Conservation (phyloP, 2,797 vertebrate genomes). For the Silurus aristotelis region DNA sequence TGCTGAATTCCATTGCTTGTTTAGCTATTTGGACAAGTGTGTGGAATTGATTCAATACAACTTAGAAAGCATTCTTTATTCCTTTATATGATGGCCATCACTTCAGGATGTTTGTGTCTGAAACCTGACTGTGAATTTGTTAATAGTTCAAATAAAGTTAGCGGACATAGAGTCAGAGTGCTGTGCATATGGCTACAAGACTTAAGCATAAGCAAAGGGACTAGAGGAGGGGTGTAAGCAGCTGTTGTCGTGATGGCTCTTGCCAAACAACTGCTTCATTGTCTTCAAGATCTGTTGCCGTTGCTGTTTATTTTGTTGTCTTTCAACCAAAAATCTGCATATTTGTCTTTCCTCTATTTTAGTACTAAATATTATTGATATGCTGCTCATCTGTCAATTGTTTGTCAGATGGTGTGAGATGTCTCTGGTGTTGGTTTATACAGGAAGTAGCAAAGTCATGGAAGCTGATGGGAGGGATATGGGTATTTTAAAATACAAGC, state of each 20-base stretch:
- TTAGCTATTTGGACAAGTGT: neutral
- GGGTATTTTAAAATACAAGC: neutral
- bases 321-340: slow-evolving; percentile 54
- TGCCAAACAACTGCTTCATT: slow-evolving; percentile 64
- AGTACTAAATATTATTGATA: neutral
- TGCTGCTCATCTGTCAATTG: slow-evolving; percentile 18
- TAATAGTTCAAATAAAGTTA: slow-evolving; percentile 13
- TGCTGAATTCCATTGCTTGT: neutral
- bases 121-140: slow-evolving; percentile 1
- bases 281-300: slow-evolving; percentile 55
- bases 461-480: neutral
- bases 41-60: slow-evolving; percentile 10
- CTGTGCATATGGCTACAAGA: slow-evolving; percentile 52
- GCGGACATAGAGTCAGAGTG: neutral
- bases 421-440: neutral
- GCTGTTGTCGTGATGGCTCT: slow-evolving; percentile 63
- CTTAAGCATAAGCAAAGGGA: slow-evolving; percentile 63
- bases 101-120: neutral
- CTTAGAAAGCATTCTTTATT: slow-evolving; percentile 3
- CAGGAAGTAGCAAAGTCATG: slow-evolving; percentile 10
- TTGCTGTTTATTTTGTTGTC: slow-evolving; percentile 63
- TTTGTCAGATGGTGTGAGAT: slow-evolving; percentile 35
- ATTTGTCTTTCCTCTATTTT: slow-evolving; percentile 41
- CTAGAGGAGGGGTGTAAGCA: slow-evolving; percentile 60
- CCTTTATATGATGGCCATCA: neutral